Conservation (phyloP, 2,888 invertebrate species). For the Sminthurinus aureus region DNA sequence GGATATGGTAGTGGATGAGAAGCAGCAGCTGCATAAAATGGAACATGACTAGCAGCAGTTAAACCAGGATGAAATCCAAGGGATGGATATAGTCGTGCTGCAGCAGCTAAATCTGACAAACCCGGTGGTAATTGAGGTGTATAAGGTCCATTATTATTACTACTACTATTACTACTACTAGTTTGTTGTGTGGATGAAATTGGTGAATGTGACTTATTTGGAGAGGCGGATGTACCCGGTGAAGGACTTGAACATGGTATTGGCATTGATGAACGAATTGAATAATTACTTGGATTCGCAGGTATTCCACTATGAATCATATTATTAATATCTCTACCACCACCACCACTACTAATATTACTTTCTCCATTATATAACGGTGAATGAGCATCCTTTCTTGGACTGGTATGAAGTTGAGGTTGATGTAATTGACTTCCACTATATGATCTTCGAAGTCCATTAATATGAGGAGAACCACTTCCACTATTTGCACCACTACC, state of each 20-base stretch:
- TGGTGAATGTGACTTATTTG: slow-evolving; percentile 54
- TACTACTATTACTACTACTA: background rate
- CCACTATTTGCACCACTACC: background rate
- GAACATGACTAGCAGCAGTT: slow-evolving; percentile 46
- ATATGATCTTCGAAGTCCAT: slow-evolving; percentile 46
- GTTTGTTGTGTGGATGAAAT: slow-evolving; percentile 24
- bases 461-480: slow-evolving; percentile 15
- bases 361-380: slow-evolving; percentile 50
- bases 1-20: slow-evolving; percentile 55
- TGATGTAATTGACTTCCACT: slow-evolving; percentile 47
- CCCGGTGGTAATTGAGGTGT: slow-evolving; percentile 53
- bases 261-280: slow-evolving; percentile 53
- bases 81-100: slow-evolving; percentile 46
- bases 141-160: slow-evolving; percentile 36
- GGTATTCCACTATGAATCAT: slow-evolving; percentile 46
- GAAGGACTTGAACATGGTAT: slow-evolving; percentile 58
- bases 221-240: slow-evolving; percentile 55
- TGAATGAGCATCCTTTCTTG: slow-evolving; percentile 55
- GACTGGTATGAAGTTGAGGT: slow-evolving; percentile 33
- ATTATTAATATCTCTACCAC: background rate
- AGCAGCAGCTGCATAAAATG: slow-evolving; percentile 51
- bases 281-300: slow-evolving; percentile 47
- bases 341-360: no score
- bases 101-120: slow-evolving; percentile 41
- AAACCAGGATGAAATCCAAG: slow-evolving; percentile 43